Base-by-base conservation (phyloP, 1,140 invertebrate genomes). In the Drosophila paulistorum region DNA sequence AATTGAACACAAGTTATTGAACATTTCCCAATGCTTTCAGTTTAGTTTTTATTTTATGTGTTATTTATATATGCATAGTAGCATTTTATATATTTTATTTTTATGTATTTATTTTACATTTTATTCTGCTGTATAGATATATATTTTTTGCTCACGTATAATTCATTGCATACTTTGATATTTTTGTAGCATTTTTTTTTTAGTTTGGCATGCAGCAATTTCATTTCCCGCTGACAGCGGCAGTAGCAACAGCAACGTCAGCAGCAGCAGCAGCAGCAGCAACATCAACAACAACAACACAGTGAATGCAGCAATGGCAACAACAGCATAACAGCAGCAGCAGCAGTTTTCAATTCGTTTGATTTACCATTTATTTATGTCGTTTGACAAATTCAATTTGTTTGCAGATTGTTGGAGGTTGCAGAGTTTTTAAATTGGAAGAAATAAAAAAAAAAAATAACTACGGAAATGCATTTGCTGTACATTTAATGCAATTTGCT, bases 331-430 rank as follows among this genome's bases (percentile, higher is more conserved):
- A 51, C 9, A 51, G 45, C 45, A 51, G 20, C 45, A 51, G 45
- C 45, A 51, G 45, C 45, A 77, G 70, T 73, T 80, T 81, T 57
- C 84, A 83, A 84, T 79, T 77, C 72, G 74, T 89, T 89, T 84
- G 73, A 83, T 80, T 80, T 74, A 51, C 77, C 80, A 89, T 87
- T 89, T 89, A 80, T 89, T 89, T 78, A 68, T 80, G 77, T 78
- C 77, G 67, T 65, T 77, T 65, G 71, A 70, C 68, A 89, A 87
- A 89, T 87, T 84, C 84, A 87, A 84, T 87, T 87, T 72, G 77
- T 72, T 77, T 23, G 45, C 45, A 51, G 45, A 51, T 51, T 20
- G 45, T 51, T 23, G 45, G 45, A 30, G 45, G 45, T 20, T 48
- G 45, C 14, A 7, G 45, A 11, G 7, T 48, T 48, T 48, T 48